Evolutionary conservation across 2,888 invertebrate species (phyloP).

Genomic region (Agrotis exclamationis): DNA sequence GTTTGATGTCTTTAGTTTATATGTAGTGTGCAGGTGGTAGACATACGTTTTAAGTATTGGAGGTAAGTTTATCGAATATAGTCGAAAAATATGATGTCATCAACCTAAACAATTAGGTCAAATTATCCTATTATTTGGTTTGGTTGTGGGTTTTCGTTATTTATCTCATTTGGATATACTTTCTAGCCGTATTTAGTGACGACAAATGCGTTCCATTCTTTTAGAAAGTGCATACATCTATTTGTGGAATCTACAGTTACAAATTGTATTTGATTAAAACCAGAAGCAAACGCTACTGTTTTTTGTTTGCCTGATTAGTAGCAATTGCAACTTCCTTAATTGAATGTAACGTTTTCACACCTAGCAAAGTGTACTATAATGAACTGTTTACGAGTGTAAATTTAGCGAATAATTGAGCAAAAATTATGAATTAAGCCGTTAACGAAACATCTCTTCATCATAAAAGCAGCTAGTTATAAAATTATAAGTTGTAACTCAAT

Average conservation of each 20-base stretch:
- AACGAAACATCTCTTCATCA: slow-evolving; percentile 5
- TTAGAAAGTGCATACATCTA: too few species aligned
- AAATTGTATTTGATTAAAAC: neutral
- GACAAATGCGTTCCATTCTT: too few species aligned
- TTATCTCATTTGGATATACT: neutral
- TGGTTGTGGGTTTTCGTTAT: neutral
- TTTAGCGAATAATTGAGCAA: neutral
- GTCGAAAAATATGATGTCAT: neutral
- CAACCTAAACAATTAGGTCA: neutral
- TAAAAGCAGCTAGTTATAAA: slow-evolving; percentile 25
- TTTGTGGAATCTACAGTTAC: neutral
- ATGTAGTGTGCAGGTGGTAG: neutral
- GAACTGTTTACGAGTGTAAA: too few species aligned
- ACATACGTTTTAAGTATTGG: neutral
- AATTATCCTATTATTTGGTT: neutral
- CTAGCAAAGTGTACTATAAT: neutral
- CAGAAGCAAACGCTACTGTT: neutral
- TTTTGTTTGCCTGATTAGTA: neutral
- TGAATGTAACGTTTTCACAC: neutral
- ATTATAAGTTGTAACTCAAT: slow-evolving; percentile 43
- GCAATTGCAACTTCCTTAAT: neutral
- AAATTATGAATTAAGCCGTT: neutral
- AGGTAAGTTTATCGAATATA: neutral
- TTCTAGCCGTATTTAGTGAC: neutral
- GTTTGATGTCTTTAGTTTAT: slow-evolving; percentile 37